Conservation (phyloP, 2,113 vertebrate genomes). For the Chloebia gouldiae region DNA sequence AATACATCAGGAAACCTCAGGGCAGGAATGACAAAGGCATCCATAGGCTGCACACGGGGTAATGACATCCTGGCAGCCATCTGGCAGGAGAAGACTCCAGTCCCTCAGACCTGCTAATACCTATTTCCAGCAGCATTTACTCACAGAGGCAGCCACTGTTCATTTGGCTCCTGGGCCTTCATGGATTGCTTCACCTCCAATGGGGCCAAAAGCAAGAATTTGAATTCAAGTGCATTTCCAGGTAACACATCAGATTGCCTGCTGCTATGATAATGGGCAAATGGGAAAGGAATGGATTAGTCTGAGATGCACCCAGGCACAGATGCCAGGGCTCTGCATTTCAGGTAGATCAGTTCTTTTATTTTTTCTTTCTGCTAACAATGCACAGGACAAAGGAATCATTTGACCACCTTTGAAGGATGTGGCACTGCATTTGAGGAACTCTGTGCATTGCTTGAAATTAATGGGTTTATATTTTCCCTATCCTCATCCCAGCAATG, state of each 20-base stretch:
- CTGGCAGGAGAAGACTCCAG: constrained; percentile 1
- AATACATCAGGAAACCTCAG: neutral
- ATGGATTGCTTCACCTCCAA: neutral
- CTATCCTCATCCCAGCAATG: neutral
- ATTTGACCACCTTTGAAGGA: neutral
- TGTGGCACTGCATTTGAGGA: neutral
- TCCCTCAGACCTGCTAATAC: constrained; percentile 10
- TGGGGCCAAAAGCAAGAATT: neutral
- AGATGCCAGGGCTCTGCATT: neutral
- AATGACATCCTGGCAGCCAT: constrained; percentile 17
- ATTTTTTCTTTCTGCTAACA: neutral
- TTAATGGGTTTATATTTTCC: neutral
- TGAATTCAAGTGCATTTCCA: neutral
- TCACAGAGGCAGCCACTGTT: neutral
- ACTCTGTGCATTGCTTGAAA: neutral
- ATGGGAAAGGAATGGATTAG: constrained; percentile 1
- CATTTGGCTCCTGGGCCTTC: neutral
- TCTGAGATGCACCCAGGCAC: neutral
- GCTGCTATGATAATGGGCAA: neutral
- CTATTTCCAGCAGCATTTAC: constrained; percentile 19
- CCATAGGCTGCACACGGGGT: neutral
- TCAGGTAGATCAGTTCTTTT: neutral
- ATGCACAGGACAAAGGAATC: neutral
- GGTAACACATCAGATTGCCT: neutral
- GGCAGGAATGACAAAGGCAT: neutral